A percentile compares a stretch with the other conserved stretches of the same genome.
These are phyloP conservation scores for Mastomys coucha DNA, from an alignment of 2,113 vertebrate genomes.

Conservation along the genomic window DNA sequence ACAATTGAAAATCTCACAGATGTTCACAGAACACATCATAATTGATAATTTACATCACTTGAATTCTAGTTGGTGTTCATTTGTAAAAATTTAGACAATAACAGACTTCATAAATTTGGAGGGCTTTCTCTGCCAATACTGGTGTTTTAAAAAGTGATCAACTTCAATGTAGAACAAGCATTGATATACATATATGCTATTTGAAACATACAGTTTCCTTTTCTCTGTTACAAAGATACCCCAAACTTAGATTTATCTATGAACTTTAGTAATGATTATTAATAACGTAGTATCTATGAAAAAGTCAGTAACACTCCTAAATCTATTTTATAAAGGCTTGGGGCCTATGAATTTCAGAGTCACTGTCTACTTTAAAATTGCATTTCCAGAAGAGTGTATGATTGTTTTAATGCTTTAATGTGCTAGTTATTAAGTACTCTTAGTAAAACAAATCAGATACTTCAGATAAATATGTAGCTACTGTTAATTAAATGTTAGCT, in stretches of 20 bases:
- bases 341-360: neutral
- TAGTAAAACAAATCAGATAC: slow-evolving; percentile 17
- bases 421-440: slow-evolving; percentile 16
- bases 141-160: neutral
- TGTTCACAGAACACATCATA: neutral
- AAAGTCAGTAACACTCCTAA: slow-evolving; percentile 38
- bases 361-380: neutral
- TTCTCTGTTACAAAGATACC: slow-evolving; percentile 8
- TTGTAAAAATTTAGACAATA: neutral
- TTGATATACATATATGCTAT: neutral
- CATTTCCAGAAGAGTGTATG: neutral
- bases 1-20: neutral
- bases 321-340: neutral
- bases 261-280: neutral
- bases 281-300: slow-evolving; percentile 3
- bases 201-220: slow-evolving; percentile 27
- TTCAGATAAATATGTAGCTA: slow-evolving; percentile 6
- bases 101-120: neutral
- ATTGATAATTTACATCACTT: neutral
- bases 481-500: neutral
- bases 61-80: neutral
- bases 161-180: slow-evolving; percentile 45
- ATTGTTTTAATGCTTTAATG: slow-evolving; percentile 1
- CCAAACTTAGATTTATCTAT: neutral
- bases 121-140: neutral